Evolutionary conservation across 2,797 vertebrate species (phyloP).

Genomic region (Meda fulgida): DNA sequence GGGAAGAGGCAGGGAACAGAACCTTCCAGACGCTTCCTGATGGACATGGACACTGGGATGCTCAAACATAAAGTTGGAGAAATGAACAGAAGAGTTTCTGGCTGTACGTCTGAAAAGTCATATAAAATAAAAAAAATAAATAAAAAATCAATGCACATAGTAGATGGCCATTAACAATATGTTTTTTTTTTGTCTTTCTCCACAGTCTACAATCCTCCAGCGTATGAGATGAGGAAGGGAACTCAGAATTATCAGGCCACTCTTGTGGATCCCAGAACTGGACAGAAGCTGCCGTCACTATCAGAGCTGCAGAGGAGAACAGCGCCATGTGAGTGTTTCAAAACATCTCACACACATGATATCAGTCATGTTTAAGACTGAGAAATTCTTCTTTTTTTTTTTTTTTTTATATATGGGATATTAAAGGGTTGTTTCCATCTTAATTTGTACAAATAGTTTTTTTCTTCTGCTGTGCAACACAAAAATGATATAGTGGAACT

Average conservation of each 20-base stretch:
- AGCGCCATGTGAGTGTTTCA: constrained; percentile 28
- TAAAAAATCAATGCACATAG: not conserved
- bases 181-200: not conserved
- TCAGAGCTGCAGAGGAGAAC: constrained; percentile 63
- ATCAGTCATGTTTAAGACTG: not conserved
- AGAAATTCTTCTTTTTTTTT: too few species aligned
- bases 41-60: constrained; percentile 65
- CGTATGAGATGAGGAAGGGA: not conserved
- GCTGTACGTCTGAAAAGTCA: constrained; percentile 41
- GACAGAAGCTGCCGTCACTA: not conserved
- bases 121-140: too few species aligned
- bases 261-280: constrained; percentile 15
- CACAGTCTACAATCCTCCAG: constrained; percentile 25
- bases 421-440: not conserved
- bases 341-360: not conserved
- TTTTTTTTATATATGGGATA: not conserved
- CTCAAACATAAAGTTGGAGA: constrained; percentile 63
- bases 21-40: constrained; percentile 65
- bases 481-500: not conserved
- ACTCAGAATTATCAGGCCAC: not conserved
- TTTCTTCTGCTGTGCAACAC: not conserved
- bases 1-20: constrained; percentile 49
- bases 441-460: not conserved
- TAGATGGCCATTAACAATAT: not conserved
- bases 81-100: constrained; percentile 62